Base-by-base conservation (phyloP, 2,888 invertebrate genomes). In the Acleris emargana region DNA sequence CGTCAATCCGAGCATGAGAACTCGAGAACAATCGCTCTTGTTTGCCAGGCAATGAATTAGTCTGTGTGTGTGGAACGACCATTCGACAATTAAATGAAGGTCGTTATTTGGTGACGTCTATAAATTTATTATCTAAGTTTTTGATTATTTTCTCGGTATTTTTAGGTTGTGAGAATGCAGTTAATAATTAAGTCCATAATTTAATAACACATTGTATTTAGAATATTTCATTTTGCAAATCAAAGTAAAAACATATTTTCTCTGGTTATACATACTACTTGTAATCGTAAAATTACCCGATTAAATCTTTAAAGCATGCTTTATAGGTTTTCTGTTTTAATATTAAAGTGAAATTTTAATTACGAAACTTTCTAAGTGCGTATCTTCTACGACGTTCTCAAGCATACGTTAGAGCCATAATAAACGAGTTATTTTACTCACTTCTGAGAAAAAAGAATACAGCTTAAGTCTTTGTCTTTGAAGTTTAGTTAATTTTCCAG, bases 1-100 rank as follows among this genome's bases (percentile, higher is more conserved):
- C 53, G 58, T 49, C 58, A 59, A 64, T n/a, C 42, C 53, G 54
- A 50, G 64, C 64, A 59, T 64, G 59, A 54, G 50, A 17, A 32
- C 42, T 38, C 43, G 64, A 50, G 50, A 64, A 60, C 54, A 64
- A 64, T 60, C 55, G 49, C n/a, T 42, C 43, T 59, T 59, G 49
- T 42, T 53, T 32, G 49, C 28, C 59, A 50, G 17, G 28, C 22
- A 55, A 64, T 59, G 42, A 50, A 59, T 54, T 54, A 28, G 38
- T 53, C 43, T 38, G 38, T 38, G 59, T 43, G 28, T 50, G 43
- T 55, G 49, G 54, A 20, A 50, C 5, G 43, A 43, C 59, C 59
- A 50, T 54, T 50, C 9, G 42, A 49, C 54, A 64, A 59, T 64
- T 54, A 49, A 53, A 11, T n/a, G 64, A 59, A 59, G 54, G 53